Evolutionary conservation across 2,797 vertebrate species (phyloP), one percentile per base, ranked within the genome.

Genomic region (Argentina silus): DNA sequence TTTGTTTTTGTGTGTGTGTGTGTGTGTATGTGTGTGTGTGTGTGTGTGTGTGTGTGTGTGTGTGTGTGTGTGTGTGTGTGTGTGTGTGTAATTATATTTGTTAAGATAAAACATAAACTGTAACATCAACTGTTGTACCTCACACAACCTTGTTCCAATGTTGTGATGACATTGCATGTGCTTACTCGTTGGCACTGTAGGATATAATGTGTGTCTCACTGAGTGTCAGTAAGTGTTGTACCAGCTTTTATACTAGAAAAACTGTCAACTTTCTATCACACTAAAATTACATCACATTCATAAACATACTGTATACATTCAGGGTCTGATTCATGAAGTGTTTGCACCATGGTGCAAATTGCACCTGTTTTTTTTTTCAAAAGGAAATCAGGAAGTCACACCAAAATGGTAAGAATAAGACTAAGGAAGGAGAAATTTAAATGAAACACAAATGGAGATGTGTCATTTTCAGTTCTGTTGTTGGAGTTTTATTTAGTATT

Each of bases 251-350:
- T 85, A 88, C 88, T 83, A 86, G 85, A 81, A 83, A n/a, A 90
- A 81, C 89, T 92, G 87, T 83, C 90, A 89, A 92, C 89, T 91
- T 92, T 91, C 89, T 90, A 88, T 91, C 90, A 91, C 90, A 91
- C 90, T 91, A 90, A 89, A 90, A 89, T 91, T 60, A 89, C 91
- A 89, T 68, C 64, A 69, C 69, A 79, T 71, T 64, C 68, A 65
- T 44, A n/a, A 66, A 66, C 56, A 70, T 61, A 68, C 27, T 62
- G 67, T 44, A 50, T 21, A 15, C 3, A 36, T 14, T 14, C 19
- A 43, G 42, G 15, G 27, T 4, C 27, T 36, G 27, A 36, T 1
- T 36, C 27, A 36, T 36, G 27, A 36, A 36, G 27, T 36, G 27
- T 36, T 36, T 36, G 27, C 27, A 36, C 27, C 27, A 36, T 36